Base-by-base conservation (phyloP, 2,113 vertebrate genomes). In the Accipiter virgatus region DNA sequence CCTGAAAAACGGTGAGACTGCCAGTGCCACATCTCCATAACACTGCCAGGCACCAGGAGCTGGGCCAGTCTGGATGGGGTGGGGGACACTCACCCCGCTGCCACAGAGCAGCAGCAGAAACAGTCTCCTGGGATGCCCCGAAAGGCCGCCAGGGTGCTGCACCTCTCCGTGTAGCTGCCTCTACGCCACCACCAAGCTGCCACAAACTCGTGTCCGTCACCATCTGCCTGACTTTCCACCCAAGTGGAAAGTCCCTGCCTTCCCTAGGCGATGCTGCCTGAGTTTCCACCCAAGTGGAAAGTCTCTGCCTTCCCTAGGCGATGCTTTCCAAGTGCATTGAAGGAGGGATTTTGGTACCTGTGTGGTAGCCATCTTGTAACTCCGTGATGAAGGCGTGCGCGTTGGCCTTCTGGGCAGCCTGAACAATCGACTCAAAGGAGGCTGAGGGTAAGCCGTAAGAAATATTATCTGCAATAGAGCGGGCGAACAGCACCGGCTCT, bases 401-500 rank as follows among this genome's bases (percentile, higher is more conserved):
- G 0, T 99, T 99, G 38, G 99, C 99, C 80, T 99, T 98, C 95
- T 98, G 98, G 15, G 99, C 98, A 0, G 99, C 99, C 94, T 98
- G 98, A 29, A 98, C 97, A 32, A 99, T 98, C 0, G 92, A 80
- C 95, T 99, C 99, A 3, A 98, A 98, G 52, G 99, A 97, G 78
- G 98, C 91, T 1, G 98, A 95, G 9, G 96, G 96, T 81, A 99
- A 98, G 40, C 99, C 99, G 0, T 99, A 99, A 18, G 98, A 97
- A 96, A 99, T 99, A 90, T 99, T 99, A 87, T 99, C 98, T 0
- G 98, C 96, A 31, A 99, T 98, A 2, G 99, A 99, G 38, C 99
- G 98, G 48, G 99, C 99, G 2, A 99, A 99, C 71, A 99, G 97
- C 88, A 99, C 99, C 0, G 99, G 99, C 95, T 99, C 99, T 94